These are phyloP conservation scores for Chaenodraco wilsoni DNA, from an alignment of 2,797 vertebrate species.

Conservation along the genomic window DNA sequence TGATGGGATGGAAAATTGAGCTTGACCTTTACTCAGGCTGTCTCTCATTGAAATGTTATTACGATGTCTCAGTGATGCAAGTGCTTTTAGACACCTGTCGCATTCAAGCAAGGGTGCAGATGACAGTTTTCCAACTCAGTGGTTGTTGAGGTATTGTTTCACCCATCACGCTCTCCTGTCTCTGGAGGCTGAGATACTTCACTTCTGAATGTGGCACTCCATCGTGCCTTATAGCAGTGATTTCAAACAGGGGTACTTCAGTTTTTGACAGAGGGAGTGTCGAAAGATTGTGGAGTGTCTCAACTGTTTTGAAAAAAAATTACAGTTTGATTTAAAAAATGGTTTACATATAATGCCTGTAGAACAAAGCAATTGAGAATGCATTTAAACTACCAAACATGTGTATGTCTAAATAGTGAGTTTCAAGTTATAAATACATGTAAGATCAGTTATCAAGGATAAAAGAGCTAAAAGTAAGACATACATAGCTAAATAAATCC, in stretches of 20 bases:
- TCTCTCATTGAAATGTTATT: slow-evolving; percentile 21
- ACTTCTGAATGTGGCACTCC: slow-evolving; percentile 18
- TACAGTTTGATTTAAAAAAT: not conserved
- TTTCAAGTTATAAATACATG: no score
- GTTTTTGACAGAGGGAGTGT: not conserved
- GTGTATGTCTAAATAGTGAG: no score
- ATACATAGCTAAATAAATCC: not conserved
- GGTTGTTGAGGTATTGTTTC: slow-evolving; percentile 39
- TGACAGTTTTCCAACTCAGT: slow-evolving; percentile 45
- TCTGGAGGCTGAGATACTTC: slow-evolving; percentile 13
- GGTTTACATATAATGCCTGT: not conserved
- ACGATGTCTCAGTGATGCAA: slow-evolving; percentile 25
- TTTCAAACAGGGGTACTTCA: not conserved
- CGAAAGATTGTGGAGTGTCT: not conserved
- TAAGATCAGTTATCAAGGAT: no score
- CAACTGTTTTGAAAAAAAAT: slow-evolving; percentile 2
- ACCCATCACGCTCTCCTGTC: slow-evolving; percentile 27
- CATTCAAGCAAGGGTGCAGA: slow-evolving; percentile 26
- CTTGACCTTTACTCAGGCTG: slow-evolving; percentile 28
- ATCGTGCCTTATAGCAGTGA: slow-evolving; percentile 5
- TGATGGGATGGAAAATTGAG: slow-evolving; percentile 19
- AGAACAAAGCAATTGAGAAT: not conserved
- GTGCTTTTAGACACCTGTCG: slow-evolving; percentile 51
- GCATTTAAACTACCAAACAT: not conserved
- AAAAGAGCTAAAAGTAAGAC: not conserved